Conservation (phyloP, 2,888 invertebrate species). For the Alviniconcha strummeri region DNA sequence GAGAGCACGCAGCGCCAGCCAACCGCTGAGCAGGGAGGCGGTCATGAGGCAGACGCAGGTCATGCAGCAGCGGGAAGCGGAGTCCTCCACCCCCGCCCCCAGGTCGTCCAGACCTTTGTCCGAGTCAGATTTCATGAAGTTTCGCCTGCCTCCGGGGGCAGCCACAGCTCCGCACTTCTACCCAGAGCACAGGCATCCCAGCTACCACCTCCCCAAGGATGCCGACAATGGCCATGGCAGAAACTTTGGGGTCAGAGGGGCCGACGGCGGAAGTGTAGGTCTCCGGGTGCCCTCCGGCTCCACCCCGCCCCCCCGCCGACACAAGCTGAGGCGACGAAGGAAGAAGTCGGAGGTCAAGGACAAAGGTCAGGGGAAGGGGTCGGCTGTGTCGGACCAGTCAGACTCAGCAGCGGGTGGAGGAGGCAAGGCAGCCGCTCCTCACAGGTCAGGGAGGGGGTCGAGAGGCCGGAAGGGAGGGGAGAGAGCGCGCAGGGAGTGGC, state of each 20-base stretch:
- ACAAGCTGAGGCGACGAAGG: background rate
- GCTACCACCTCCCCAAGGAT: background rate
- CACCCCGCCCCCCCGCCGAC: slow-evolving; percentile 10
- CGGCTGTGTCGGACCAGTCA: slow-evolving; percentile 10
- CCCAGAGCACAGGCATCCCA: background rate
- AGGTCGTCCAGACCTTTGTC: slow-evolving; percentile 29
- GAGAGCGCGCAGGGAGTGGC: slow-evolving; percentile 19
- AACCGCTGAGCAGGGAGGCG: slow-evolving; percentile 17
- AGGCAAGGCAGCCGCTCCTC: slow-evolving; percentile 10
- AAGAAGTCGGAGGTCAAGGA: slow-evolving; percentile 32
- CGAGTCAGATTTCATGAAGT: slow-evolving; percentile 27
- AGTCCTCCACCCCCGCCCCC: slow-evolving; percentile 27
- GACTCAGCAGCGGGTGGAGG: slow-evolving; percentile 9
- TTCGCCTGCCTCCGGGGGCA: background rate
- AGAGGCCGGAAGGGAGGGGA: slow-evolving; percentile 16
- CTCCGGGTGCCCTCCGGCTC: background rate
- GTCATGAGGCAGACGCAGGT: slow-evolving; percentile 26
- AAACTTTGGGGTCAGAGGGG: too few species aligned
- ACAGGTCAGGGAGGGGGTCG: slow-evolving; percentile 1
- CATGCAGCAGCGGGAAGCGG: slow-evolving; percentile 26
- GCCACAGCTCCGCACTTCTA: too few species aligned
- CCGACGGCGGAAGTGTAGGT: too few species aligned
- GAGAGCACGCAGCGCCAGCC: slow-evolving; percentile 26
- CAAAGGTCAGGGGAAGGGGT: slow-evolving; percentile 20
- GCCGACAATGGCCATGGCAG: background rate